Conservation (phyloP, 2,888 invertebrate genomes). For the Beris chalybata region DNA sequence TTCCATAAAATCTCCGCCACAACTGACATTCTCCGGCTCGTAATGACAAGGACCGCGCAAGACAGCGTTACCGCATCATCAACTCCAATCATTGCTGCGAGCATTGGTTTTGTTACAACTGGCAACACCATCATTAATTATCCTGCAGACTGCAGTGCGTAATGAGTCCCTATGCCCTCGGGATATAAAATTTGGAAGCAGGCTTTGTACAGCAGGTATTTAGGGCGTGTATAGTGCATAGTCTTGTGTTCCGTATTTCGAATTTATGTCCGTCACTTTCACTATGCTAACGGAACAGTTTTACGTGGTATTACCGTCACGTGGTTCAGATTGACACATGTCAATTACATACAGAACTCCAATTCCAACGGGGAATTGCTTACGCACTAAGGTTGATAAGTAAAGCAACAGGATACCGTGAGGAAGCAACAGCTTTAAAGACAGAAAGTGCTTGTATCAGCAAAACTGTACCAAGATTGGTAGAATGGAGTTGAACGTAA, state of each 20-base stretch:
- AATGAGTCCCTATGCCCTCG: too few species aligned
- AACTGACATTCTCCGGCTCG: not conserved
- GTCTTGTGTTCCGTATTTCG: not conserved
- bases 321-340: constrained; percentile 37
- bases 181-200: not conserved
- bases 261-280: constrained; percentile 1
- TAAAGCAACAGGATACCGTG: too few species aligned
- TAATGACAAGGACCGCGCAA: not conserved
- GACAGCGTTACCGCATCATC: constrained; percentile 20
- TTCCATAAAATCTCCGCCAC: constrained; percentile 30
- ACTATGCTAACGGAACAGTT: not conserved
- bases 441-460: too few species aligned
- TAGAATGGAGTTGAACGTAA: too few species aligned
- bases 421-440: too few species aligned
- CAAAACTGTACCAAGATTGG: too few species aligned
- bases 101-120: not conserved
- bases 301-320: constrained; percentile 34
- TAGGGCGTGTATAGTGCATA: not conserved
- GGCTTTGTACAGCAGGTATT: not conserved
- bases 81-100: constrained; percentile 20
- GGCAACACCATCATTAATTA: constrained; percentile 24
- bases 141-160: constrained; percentile 2
- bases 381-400: too few species aligned
- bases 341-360: constrained; percentile 30
- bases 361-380: not conserved